Evolutionary conservation across 2,888 invertebrate species (phyloP), one percentile per base, ranked within the genome.

Genomic region (Cerastoderma edule): DNA sequence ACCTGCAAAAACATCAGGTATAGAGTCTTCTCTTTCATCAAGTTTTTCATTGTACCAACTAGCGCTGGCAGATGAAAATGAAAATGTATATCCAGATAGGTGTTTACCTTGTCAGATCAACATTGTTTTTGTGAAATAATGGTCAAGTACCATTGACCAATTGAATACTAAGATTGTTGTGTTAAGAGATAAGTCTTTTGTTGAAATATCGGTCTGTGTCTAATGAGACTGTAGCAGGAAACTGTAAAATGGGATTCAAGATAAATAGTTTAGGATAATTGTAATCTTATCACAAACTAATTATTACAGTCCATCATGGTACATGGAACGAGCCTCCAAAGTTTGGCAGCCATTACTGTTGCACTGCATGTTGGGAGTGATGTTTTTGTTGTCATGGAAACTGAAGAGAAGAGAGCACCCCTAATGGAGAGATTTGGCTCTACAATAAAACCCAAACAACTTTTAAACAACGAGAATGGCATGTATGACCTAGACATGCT

Each of bases 271-370:
- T n/a, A n/a, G n/a, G n/a, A n/a, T n/a, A n/a, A n/a, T n/a, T n/a
- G n/a, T n/a, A n/a, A n/a, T n/a, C n/a, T n/a, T n/a, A n/a, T n/a
- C n/a, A n/a, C n/a, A n/a, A n/a, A n/a, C n/a, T n/a, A n/a, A n/a
- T n/a, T 24, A 30, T 57, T 44, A 30, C 67, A 80, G 76, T 97
- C 98, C 3, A 28, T 80, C 19, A 50, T 80, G 28, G 50, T 80
- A 6, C 32, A 54, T 74, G 98, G 98, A 81, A 95, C 96, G 75
- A 98, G 98, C 72, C 98, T 98, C 89, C 98, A 98, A 46, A 99
- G 99, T 16, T 97, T 98, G 94, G 99, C 99, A 1, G 98, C 99
- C 79, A 97, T 99, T 88, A 95, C 97, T n/a, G 96, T 99, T 88
- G 98, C 98, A 69, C 94, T 99, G 67, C 95, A 96, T 92, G 95